phyloP scores from a whole-genome alignment of 2,113 vertebrate species.

The Tragelaphus scriptus region DNA sequence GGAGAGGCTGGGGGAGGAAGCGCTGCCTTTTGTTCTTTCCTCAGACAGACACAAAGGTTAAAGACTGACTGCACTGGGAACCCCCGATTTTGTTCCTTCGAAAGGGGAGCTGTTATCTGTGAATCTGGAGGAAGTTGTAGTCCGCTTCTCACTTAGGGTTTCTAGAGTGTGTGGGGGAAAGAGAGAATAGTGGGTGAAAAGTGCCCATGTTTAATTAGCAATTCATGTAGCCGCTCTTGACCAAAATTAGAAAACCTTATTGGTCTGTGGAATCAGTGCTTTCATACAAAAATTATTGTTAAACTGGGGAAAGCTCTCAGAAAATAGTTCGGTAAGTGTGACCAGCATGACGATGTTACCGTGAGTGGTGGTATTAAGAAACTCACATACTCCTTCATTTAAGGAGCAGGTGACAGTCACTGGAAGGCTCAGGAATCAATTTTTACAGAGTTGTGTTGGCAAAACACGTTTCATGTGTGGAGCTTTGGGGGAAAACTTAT shows the following conservation, averaged over 20 bases:
- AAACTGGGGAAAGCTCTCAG: not conserved
- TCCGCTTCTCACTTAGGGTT: not conserved
- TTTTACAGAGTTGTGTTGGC: not conserved
- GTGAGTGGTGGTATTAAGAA: constrained; percentile 14
- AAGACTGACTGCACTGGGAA: not conserved
- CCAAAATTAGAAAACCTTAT: not conserved
- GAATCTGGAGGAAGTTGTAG: not conserved
- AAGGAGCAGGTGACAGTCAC: not conserved
- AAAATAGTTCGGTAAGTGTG: not conserved
- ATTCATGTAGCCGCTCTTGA: not conserved
- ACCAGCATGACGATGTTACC: not conserved
- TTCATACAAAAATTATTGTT: not conserved
- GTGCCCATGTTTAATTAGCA: not conserved
- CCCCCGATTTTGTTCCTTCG: not conserved
- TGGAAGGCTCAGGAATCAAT: not conserved
- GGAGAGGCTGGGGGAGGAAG: constrained; percentile 41
- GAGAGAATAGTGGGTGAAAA: not conserved
- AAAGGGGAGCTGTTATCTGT: not conserved
- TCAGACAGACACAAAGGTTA: constrained; percentile 73
- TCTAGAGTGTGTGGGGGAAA: not conserved
- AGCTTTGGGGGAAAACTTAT: not conserved
- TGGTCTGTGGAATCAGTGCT: not conserved
- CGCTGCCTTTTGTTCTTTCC: constrained; percentile 78
- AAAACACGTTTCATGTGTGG: not conserved
- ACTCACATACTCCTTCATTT: not conserved